Conservation (phyloP, 2,113 vertebrate species). For the Tenrec ecaudatus region DNA sequence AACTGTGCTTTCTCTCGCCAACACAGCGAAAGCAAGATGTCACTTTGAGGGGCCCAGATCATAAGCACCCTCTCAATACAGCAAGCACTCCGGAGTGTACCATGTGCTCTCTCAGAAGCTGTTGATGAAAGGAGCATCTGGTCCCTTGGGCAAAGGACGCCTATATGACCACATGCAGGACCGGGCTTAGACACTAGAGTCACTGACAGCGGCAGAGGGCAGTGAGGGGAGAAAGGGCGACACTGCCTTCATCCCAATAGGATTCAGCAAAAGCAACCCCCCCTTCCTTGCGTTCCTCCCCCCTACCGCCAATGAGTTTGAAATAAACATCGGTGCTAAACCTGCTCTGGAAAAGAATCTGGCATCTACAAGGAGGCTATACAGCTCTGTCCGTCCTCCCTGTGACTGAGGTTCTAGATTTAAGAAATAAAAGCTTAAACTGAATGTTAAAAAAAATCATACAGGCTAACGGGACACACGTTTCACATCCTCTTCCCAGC, state of each 20-base stretch:
- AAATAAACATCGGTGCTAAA: background rate
- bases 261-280: background rate
- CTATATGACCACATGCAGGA: fast-evolving
- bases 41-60: background rate
- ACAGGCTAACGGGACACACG: background rate
- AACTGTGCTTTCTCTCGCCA: background rate
- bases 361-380: background rate
- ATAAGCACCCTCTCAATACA: background rate
- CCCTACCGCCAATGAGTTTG: background rate
- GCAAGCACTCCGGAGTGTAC: background rate
- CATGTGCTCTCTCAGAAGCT: background rate
- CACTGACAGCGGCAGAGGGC: background rate
- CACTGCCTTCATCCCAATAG: background rate
- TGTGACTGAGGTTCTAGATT: background rate
- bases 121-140: background rate
- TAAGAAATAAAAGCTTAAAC: conserved; percentile 39
- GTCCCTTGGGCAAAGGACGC: background rate
- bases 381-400: background rate
- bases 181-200: background rate
- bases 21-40: background rate
- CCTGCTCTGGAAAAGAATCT: conserved; percentile 9
- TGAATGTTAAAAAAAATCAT: conserved; percentile 32
- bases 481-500: conserved; percentile 9
- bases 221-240: background rate
- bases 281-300: background rate